Percentiles rank a stretch among this genome's conserved stretches.
Conservation (phyloP, 2,888 invertebrate species). For the Harmothoe impar region DNA sequence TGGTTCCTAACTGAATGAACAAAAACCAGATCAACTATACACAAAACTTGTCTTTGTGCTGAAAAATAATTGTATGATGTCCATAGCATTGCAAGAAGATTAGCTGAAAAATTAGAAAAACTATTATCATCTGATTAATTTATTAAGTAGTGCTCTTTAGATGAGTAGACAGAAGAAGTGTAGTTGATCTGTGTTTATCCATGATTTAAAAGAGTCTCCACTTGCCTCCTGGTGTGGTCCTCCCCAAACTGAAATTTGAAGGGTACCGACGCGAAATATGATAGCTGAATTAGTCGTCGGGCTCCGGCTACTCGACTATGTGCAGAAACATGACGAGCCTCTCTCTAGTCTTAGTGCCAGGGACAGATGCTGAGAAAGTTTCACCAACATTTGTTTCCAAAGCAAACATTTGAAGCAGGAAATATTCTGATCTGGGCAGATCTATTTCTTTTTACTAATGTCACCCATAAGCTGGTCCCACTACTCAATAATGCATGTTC, state of each 20-base stretch:
- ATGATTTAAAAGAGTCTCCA: not conserved
- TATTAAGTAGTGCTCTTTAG: no score
- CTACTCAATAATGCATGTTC: no score
- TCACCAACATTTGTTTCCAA: no score
- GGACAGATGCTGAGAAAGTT: no score
- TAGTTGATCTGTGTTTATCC: not conserved
- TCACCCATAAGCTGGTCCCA: no score
- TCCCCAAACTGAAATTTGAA: slow-evolving; percentile 2
- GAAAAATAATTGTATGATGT: no score
- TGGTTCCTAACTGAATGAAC: not conserved
- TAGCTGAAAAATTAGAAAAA: no score
- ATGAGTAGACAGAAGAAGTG: not conserved
- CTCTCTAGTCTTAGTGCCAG: not conserved
- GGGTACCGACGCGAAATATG: slow-evolving; percentile 16
- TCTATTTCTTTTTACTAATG: no score
- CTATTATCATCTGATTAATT: no score
- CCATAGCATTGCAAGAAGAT: no score
- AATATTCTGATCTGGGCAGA: no score
- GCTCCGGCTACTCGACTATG: slow-evolving; percentile 1
- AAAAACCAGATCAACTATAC: not conserved
- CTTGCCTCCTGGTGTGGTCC: not conserved
- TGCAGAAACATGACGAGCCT: not conserved
- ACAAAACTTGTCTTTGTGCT: not conserved
- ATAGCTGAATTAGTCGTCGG: not conserved
- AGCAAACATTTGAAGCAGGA: no score